Base-by-base conservation (phyloP, 2,888 invertebrate species). In the Agriopis marginaria region DNA sequence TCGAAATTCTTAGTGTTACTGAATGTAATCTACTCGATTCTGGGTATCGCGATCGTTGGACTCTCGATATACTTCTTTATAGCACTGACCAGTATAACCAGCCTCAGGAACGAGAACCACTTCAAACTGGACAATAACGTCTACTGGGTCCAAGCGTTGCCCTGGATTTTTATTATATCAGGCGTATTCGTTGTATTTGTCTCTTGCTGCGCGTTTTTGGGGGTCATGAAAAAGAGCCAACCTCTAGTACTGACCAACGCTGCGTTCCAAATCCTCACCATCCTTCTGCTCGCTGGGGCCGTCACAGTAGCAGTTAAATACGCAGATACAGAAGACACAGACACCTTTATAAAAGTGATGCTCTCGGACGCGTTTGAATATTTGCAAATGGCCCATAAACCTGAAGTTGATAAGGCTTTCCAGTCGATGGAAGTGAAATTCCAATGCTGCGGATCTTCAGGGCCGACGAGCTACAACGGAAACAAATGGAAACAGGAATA, bases 1-100 rank as follows among this genome's bases (percentile, higher is more conserved):
- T 62, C 62, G 1, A 62, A 62, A 12, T 62, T 53, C 12, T 14
- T 62, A 23, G 23, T 62, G 44, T 45, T 62, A 23, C n/a, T 62
- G 0, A 62, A 62, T 23, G 11, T 53, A 3, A 23, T 62, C 11
- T 62, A 62, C 10, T 17, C 53, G 6, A 23, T 62, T 10, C 7
- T 62, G 42, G 62, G 62, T 1, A 32, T 23, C 0, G 44, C 23
- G 10, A n/a, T 53, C 12, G 11, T 62, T 10, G 62, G 53, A 11
- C 7, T 54, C 0, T 53, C 53, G 8, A 51, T 45, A 8, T 53
- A n/a, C 10, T 62, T 53, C 53, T 45, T 12, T 32, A 5, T 62
- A 0, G 7, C 1, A 5, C 23, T 62, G 4, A 32, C 7, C 0
- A 32, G 9, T n/a, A 7, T 62, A 32, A 62, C 14, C 12, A 23